Conservation (phyloP, 2,113 vertebrate genomes). For the Ochotona curzoniae region DNA sequence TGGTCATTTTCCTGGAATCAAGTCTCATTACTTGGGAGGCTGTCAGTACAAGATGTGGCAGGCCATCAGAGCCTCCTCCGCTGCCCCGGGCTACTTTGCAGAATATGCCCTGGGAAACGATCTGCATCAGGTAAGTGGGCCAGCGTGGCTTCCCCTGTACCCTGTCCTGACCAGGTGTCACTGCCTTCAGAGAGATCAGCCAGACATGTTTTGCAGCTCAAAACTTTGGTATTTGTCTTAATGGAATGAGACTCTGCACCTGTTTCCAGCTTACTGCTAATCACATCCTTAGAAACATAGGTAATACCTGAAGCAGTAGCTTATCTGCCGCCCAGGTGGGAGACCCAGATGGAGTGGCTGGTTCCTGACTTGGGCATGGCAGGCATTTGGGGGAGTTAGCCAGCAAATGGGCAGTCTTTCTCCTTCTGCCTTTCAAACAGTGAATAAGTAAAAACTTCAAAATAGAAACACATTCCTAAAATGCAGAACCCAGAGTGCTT, state of each 20-base stretch:
- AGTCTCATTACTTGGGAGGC: conserved; percentile 95
- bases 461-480: background rate
- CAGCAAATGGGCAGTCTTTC: no score
- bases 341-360: no score
- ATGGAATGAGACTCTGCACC: background rate
- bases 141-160: background rate
- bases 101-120: conserved; percentile 93
- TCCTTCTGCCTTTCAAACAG: no score
- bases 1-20: conserved; percentile 92
- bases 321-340: no score
- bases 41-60: conserved; percentile 97
- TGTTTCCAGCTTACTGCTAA: no score
- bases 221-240: conserved; percentile 38
- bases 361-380: no score
- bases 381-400: no score
- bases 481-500: background rate
- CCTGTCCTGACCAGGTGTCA: background rate
- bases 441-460: background rate
- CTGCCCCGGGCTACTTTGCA: conserved; percentile 96
- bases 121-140: conserved; percentile 93
- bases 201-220: background rate
- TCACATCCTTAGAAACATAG: no score
- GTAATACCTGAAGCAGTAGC: no score
- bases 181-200: background rate
- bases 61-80: conserved; percentile 95